Evolutionary conservation across 2,113 vertebrate genomes (phyloP), one percentile per base, ranked within the genome.

Genomic region (Jacana jacana): DNA sequence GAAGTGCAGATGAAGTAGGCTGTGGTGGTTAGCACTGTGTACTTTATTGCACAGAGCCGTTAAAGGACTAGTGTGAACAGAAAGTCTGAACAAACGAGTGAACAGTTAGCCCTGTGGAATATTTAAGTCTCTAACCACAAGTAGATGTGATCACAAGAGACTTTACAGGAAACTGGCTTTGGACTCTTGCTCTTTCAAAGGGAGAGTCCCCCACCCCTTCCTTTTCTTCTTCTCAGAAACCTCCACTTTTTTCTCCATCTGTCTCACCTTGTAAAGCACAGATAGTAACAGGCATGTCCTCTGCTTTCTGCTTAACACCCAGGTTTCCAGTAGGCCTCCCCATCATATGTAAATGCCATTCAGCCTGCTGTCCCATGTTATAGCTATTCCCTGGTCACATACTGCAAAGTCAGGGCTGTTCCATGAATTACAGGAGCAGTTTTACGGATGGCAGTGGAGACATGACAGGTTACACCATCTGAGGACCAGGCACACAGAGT

Each of bases 251-350:
- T 88, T 55, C 79, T 96, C 30, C 93, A 91, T 46, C 30, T 95
- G 72, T 95, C 88, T 98, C 98, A 95, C 79, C 88, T 92, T 95
- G 79, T 70, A 83, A 96, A 97, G 95, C 90, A 92, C 87, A 91
- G 94, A 94, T 37, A 95, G 78, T 46, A 96, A 86, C 75, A 92
- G 31, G 69, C 93, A 51, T 88, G 85, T 91, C 79, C 88, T 96
- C 76, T 91, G 88, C 78, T 86, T 94, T 93, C 90, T 95, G n/a
- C 78, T 93, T 87, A 77, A 76, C 81, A 88, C 55, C 37, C 63
- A 33, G 52, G 88, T 92, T 94, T 89, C 91, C 92, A 95, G 86
- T 78, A 95, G 89, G 79, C 66, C 73, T 94, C 86, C 72, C 92
- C 88, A 96, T 92, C 76, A 71, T 48, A 70, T 66, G 64, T 75